Evolutionary conservation across 2,113 vertebrate species (phyloP), one percentile per base, ranked within the genome.

Genomic region (Hiodon tergisus): DNA sequence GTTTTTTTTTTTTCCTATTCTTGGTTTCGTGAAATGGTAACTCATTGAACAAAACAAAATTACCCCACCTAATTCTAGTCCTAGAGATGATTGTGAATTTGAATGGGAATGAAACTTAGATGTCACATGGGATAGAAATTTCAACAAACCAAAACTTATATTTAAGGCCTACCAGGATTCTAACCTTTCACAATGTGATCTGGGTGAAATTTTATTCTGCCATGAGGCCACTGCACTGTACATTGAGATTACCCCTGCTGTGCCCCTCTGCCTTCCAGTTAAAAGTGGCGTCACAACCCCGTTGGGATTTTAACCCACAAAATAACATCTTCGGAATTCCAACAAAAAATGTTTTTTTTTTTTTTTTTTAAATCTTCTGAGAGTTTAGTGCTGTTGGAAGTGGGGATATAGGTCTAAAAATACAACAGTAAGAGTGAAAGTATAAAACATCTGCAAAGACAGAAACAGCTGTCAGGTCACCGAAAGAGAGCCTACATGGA

Each of bases 41-140:
- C 4, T 2, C 6, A 16, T 53, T 51, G 52, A 53, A 14, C 50
- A 52, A 54, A 48, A 6, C 46, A 46, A 31, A 48, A 57, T 46
- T 80, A 57, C 2, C 7, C 14, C 51, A 67, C 78, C 63, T 72
- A 80, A 67, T 58, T 70, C 59, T 71, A 51, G 50, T 50, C 16
- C 63, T 52, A 8, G 3, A 14, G 53, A 14, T 58, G 50, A 53
- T 70, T 61, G 60, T 76, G 10, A 80, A 63, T 66, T 16, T 62
- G 69, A 75, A 31, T 72, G 5, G 75, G 78, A 75, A 55, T 71
- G 47, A 81, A 84, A 81, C 83, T 84, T 82, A 84, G 85, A 80
- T 82, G 71, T 57, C 9, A 70, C 67, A 46, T 72, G 59, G 81
- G 59, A 77, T 55, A n/a, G 57, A 79, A 76, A 81, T 77, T 17